Evolutionary conservation across 2,888 invertebrate species (phyloP), one percentile per base, ranked within the genome.

Genomic region (Stramonita haemastoma): DNA sequence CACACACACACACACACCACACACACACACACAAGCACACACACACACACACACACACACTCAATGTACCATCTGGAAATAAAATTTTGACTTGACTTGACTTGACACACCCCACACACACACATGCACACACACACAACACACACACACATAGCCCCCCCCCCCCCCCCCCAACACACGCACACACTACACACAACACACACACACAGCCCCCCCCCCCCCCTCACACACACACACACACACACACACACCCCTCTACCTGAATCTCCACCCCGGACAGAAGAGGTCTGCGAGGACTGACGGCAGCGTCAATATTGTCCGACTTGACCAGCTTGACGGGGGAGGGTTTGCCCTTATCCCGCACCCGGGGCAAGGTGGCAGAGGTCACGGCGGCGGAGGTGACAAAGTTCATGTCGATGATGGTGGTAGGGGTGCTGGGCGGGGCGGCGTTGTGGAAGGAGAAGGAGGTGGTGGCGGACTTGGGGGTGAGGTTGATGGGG

Each of bases 271-370:
- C 89, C 34, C 89, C 90, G 22, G 89, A 87, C n/a, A 89, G 29
- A 66, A 90, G 88, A 22, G 60, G 87, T 70, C 87, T 60, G 5
- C 85, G 77, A 0, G 89, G 85, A 57, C 85, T 8, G 36, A 77
- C 46, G 60, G 81, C 60, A 26, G 26, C 77, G 6, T 87, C 90
- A 22, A 89, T 57, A 34, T 89, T 89, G 77, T 89, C 90, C 29
- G 90, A 89, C 15, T 84, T 89, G 26, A 87, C 87, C 57, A 89
- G 87, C 29, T 79, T 98, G 98, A 26, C 98, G 98, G 0, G 98
- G 98, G 92, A 97, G 96, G 90, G 90, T 22, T 77, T 88, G 81
- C 88, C 57, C 85, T 87, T 57, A 46, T 89, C 87, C 84, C 87
- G 87, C 56, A 89, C 91, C 34, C 95, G 92, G 36, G 95, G 95